Evolutionary conservation across 2,888 invertebrate species (phyloP), one percentile per base, ranked within the genome.

Genomic region (Drosophila hamatofila): DNA sequence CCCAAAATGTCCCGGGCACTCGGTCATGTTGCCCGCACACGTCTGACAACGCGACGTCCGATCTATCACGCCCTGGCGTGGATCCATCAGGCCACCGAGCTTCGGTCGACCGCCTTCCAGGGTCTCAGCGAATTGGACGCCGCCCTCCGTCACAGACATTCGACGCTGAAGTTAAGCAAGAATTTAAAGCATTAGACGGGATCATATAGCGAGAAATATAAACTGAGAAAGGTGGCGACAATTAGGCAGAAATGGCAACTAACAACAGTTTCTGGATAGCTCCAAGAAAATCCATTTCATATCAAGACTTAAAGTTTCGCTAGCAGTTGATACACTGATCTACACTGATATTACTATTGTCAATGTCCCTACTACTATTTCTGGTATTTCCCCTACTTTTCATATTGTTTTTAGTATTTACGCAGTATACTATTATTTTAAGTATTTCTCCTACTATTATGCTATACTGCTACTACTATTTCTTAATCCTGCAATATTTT

Each of bases 1-100:
- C 5, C 99, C 99, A 94, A 99, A 99, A 93, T 99, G 99, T 2
- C 99, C 99, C 3, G 99, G 99, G 92, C 99, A 99, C 93, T 99
- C 99, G 0, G 98, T 97, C 97, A 99, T 98, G 91, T 98, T 98
- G 51, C 99, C 97, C 72, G 98, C 98, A 92, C 98, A 99, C 0
- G 98, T 99, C 92, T 98, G 98, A 91, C 98, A 98, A 70, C 98
- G 94, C 4, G 98, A 97, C 89, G 95, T 96, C 82, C 99, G 95
- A 92, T 99, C 99, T 48, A 99, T 97, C 68, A 98, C 98, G 87
- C 99, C 99, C 94, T 99, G 99, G 62, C 99, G 94, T 1, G 99
- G 99, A 93, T 99, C 99, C 99, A 99, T 99, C 77, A 99, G 95
- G 35, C 99, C 99, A 0, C 99, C 98, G 72, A 99, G 93, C 92